These are phyloP conservation scores for Oryctolagus cuniculus DNA, from an alignment of 2,113 vertebrate species.

Conservation along the genomic window DNA sequence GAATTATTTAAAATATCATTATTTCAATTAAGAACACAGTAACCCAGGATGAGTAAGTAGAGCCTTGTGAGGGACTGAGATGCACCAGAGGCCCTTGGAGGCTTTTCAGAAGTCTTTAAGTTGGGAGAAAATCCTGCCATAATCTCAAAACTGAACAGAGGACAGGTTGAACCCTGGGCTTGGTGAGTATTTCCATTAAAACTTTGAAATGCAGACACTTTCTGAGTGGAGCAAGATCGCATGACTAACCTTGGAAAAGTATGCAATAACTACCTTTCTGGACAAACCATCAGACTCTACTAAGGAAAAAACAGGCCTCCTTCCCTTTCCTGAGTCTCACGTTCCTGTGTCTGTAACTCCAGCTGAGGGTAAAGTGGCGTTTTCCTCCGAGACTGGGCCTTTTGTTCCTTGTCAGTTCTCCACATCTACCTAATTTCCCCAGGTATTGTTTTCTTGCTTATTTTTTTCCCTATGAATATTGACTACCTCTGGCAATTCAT, in stretches of 20 bases:
- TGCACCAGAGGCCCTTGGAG: background rate
- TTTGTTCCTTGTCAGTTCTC: constrained; percentile 70
- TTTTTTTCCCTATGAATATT: constrained; percentile 3
- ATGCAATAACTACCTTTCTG: constrained; percentile 77
- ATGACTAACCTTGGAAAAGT: constrained; percentile 72
- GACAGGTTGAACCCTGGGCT: background rate
- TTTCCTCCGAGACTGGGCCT: constrained; percentile 76
- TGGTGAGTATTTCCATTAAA: background rate
- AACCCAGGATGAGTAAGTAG: background rate
- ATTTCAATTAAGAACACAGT: background rate
- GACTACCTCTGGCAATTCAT: constrained; percentile 61
- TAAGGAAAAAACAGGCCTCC: constrained; percentile 78
- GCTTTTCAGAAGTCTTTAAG: background rate
- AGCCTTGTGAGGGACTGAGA: background rate
- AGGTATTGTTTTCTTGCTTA: constrained; percentile 71
- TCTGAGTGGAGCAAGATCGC: constrained; percentile 71
- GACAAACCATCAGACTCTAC: constrained; percentile 74
- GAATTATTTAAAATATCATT: background rate
- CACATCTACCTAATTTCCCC: constrained; percentile 68
- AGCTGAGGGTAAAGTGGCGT: constrained; percentile 71
- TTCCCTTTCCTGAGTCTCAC: constrained; percentile 84
- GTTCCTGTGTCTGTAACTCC: constrained; percentile 64
- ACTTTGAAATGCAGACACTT: constrained; percentile 65
- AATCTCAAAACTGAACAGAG: background rate
- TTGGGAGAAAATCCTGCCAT: background rate